These are phyloP conservation scores for Oryzias curvinotus DNA, from an alignment of 2,113 vertebrate genomes.

Conservation along the genomic window DNA sequence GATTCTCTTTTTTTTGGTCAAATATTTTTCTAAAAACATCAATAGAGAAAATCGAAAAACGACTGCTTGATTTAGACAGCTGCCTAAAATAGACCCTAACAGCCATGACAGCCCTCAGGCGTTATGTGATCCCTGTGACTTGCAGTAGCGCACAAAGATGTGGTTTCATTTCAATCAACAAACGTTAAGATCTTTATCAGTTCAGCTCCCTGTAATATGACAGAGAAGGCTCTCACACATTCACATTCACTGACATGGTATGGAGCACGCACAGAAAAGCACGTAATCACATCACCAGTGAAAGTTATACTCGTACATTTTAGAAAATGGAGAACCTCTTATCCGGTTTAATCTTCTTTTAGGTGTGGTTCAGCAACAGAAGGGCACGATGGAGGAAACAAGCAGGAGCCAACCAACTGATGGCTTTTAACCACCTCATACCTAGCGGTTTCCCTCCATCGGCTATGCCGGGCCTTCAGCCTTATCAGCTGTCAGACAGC, in stretches of 20 bases:
- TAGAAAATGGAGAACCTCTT: not conserved
- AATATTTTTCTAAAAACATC: conserved; percentile 24
- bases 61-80: conserved; percentile 46
- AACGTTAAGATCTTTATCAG: conserved; percentile 68
- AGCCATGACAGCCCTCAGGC: conserved; percentile 52
- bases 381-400: conserved; percentile 98
- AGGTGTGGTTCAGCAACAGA: conserved; percentile 99
- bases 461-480: conserved; percentile 92
- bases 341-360: conserved; percentile 1
- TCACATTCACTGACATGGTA: conserved; percentile 10
- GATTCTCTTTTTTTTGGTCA: conserved; percentile 41
- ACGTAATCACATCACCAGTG: not conserved
- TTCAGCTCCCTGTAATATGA: conserved; percentile 37
- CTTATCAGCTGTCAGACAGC: conserved; percentile 95
- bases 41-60: conserved; percentile 44
- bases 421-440: conserved; percentile 99
- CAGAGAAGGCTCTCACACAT: conserved; percentile 14
- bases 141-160: conserved; percentile 54
- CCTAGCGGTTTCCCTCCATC: conserved; percentile 96
- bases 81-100: conserved; percentile 52
- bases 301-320: conserved; percentile 1
- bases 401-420: conserved; percentile 97
- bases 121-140: conserved; percentile 51
- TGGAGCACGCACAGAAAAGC: conserved; percentile 2
- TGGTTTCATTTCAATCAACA: conserved; percentile 52